Percentiles rank a stretch among this genome's conserved stretches.
Evolutionary conservation across 1,140 invertebrate species (phyloP).

Genomic region (Chironomus striatipennis): DNA sequence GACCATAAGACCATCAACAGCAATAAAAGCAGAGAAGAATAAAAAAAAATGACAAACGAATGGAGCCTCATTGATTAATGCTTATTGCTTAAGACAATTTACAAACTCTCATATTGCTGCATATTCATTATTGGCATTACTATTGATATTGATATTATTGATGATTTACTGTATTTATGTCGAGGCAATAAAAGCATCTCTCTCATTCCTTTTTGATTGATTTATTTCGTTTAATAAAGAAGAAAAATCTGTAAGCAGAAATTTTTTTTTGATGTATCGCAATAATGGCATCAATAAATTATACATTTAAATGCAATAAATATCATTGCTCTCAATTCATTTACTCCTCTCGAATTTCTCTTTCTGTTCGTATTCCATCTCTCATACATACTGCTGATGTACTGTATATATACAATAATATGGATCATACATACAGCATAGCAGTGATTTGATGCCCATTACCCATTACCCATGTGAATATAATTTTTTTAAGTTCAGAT

Average conservation of each 20-base stretch:
- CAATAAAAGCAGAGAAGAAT: not conserved
- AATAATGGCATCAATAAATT: slow-evolving; percentile 17
- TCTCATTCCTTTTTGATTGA: slow-evolving; percentile 3
- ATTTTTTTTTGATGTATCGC: slow-evolving; percentile 20
- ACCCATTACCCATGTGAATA: no score
- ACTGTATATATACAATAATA: no score
- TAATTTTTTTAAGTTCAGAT: no score
- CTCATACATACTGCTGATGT: no score
- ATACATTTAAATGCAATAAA: slow-evolving; percentile 18
- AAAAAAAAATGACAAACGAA: not conserved
- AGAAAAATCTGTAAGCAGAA: not conserved
- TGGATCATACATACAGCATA: no score
- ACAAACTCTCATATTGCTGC: not conserved
- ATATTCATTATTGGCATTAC: not conserved
- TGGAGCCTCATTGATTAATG: not conserved
- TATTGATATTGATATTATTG: not conserved
- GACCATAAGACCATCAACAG: no score
- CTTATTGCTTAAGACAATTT: slow-evolving; percentile 7
- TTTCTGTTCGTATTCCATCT: not conserved
- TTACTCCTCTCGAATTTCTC: not conserved
- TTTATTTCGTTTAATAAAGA: slow-evolving; percentile 16
- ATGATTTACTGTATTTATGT: not conserved
- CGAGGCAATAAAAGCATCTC: slow-evolving; percentile 11
- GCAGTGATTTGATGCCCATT: no score
- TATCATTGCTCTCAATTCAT: slow-evolving; percentile 4